These are phyloP conservation scores for Chymomyza costata DNA, from an alignment of 1,140 invertebrate species.

Conservation along the genomic window DNA sequence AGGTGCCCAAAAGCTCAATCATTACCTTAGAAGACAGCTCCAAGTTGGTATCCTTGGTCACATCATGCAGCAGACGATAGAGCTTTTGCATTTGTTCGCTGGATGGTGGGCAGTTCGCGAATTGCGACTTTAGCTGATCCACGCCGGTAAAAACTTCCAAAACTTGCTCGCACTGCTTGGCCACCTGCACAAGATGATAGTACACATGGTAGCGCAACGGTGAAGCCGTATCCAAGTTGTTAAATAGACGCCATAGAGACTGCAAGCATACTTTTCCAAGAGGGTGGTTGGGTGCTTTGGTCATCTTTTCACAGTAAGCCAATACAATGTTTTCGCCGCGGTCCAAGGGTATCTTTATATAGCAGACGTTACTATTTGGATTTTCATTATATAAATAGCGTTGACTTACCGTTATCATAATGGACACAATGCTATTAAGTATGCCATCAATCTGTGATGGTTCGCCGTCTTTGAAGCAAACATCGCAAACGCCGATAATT, in stretches of 20 bases:
- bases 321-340: conserved; percentile 90
- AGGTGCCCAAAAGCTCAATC: conserved; percentile 96
- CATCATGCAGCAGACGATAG: conserved; percentile 91
- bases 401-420: conserved; percentile 88
- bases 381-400: neutral
- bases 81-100: conserved; percentile 95
- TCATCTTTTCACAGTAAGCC: conserved; percentile 94
- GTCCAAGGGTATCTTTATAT: conserved; percentile 86
- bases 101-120: conserved; percentile 87
- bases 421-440: conserved; percentile 93
- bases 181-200: conserved; percentile 91
- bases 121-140: conserved; percentile 89
- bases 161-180: conserved; percentile 89
- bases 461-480: conserved; percentile 90
- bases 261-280: conserved; percentile 87
- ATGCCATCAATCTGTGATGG: conserved; percentile 89
- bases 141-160: conserved; percentile 87
- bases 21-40: conserved; percentile 96
- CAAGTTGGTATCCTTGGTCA: conserved; percentile 84
- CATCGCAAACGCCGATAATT: conserved; percentile 94
- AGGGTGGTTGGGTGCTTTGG: conserved; percentile 91
- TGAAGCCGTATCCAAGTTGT: conserved; percentile 90
- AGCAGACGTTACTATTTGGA: conserved; percentile 10
- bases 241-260: conserved; percentile 93
- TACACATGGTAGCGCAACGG: conserved; percentile 94